Evolutionary conservation across 2,888 invertebrate species (phyloP).

Genomic region (Heliconius ethilla): DNA sequence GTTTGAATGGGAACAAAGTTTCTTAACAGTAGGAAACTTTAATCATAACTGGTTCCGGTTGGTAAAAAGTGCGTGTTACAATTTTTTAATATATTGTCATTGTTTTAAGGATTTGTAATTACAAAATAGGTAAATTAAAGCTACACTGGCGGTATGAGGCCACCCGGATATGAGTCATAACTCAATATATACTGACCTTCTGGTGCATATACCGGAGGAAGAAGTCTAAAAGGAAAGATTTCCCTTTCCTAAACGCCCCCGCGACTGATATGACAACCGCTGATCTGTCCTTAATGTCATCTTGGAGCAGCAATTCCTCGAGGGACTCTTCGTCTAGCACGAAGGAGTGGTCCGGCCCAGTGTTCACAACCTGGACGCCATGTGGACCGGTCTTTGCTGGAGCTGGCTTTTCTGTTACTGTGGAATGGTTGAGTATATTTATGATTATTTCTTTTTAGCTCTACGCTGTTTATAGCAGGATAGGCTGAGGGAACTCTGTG

Average conservation of each 20-base stretch:
- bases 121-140: background rate
- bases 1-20: too few species aligned
- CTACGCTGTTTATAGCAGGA: background rate
- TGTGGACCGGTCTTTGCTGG: slow-evolving; percentile 62
- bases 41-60: background rate
- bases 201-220: slow-evolving; percentile 96
- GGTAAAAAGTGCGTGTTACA: background rate
- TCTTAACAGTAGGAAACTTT: too few species aligned
- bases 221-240: slow-evolving; percentile 98
- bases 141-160: background rate
- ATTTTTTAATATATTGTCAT: background rate
- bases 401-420: slow-evolving; percentile 64
- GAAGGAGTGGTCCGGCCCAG: slow-evolving; percentile 94
- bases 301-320: slow-evolving; percentile 87
- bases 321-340: slow-evolving; percentile 91
- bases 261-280: slow-evolving; percentile 98
- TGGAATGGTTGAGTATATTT: slow-evolving; percentile 10
- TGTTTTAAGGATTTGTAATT: background rate
- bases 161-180: background rate
- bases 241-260: slow-evolving; percentile 99
- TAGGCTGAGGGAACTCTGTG: background rate
- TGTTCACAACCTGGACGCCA: slow-evolving; percentile 93
- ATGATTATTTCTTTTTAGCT: background rate
- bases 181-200: slow-evolving; percentile 83
- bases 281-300: slow-evolving; percentile 90